Conservation (phyloP, 2,888 invertebrate species). For the Spodoptera picta region DNA sequence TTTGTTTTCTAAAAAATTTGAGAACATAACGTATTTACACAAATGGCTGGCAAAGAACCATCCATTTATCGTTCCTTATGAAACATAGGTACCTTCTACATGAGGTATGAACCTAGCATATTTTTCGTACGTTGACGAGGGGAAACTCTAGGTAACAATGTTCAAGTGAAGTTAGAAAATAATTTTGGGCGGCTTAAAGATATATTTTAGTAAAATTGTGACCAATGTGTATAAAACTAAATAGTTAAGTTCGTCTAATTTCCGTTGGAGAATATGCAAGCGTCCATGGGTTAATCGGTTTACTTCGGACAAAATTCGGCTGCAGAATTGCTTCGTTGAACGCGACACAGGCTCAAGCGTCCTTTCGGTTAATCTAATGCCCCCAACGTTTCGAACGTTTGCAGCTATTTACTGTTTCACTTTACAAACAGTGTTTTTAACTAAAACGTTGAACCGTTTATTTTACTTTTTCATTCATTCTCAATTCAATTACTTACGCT, state of each 20-base stretch:
- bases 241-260: constrained; percentile 45
- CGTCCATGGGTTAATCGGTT: constrained; percentile 61
- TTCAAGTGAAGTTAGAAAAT: no score
- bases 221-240: constrained; percentile 34
- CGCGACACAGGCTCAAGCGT: constrained; percentile 47
- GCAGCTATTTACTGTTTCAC: constrained; percentile 38
- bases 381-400: constrained; percentile 27
- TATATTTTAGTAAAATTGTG: constrained; percentile 23
- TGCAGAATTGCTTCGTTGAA: constrained; percentile 50
- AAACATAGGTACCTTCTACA: no score
- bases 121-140: no score
- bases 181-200: no score
- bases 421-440: constrained; percentile 30
- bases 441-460: constrained; percentile 9
- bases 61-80: no score
- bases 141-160: no score
- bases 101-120: no score
- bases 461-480: constrained; percentile 1
- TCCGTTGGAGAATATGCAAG: constrained; percentile 44
- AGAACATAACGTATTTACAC: constrained; percentile 14
- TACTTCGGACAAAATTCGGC: constrained; percentile 56
- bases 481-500: constrained; percentile 4
- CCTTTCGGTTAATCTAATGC: constrained; percentile 49
- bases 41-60: constrained; percentile 2
- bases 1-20: background rate